These are phyloP conservation scores for Yoshiicerus persimilis DNA, from an alignment of 1,140 invertebrate species.

Conservation along the genomic window DNA sequence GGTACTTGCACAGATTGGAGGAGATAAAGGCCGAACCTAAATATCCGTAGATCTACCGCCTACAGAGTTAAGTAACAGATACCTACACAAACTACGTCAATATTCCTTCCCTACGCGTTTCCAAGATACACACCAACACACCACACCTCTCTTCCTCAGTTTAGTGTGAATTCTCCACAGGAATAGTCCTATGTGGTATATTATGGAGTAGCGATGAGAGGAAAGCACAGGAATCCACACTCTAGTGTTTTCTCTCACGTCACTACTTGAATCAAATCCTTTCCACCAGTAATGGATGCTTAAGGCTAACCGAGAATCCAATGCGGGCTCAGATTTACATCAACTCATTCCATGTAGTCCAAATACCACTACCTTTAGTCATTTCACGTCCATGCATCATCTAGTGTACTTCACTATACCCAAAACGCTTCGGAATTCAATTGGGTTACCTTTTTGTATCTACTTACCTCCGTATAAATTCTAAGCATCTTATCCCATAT, in stretches of 20 bases:
- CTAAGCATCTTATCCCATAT: too few species aligned
- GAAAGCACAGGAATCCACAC: background rate
- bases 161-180: background rate
- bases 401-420: too few species aligned
- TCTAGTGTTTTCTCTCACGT: background rate
- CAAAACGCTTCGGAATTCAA: too few species aligned
- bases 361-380: background rate
- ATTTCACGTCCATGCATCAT: background rate
- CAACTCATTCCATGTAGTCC: background rate
- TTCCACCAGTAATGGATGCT: background rate
- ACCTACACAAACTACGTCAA: background rate
- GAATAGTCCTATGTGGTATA: background rate
- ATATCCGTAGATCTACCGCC: background rate
- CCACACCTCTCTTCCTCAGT: too few species aligned
- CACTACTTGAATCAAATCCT: background rate
- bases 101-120: background rate
- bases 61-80: too few species aligned
- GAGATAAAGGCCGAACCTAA: background rate
- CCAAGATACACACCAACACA: background rate
- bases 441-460: too few species aligned
- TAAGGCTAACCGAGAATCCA: background rate
- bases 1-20: too few species aligned
- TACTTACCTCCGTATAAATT: too few species aligned
- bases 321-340: background rate
- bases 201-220: background rate